Evolutionary conservation across 2,888 invertebrate species (phyloP), one percentile per base, ranked within the genome.

Genomic region (Pollenia griseotomentosa): DNA sequence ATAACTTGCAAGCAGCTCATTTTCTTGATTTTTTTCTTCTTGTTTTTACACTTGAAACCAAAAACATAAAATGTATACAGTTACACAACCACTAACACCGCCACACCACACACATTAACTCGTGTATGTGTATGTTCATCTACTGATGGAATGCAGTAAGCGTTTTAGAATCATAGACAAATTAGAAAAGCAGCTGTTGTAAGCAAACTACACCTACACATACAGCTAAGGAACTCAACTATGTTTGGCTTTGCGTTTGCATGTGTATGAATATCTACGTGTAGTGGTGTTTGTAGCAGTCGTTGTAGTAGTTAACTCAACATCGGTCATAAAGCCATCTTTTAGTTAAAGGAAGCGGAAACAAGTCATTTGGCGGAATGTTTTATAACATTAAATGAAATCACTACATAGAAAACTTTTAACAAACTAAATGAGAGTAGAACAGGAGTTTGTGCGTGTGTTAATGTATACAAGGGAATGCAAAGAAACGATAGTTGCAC

Each of bases 301-400:
- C 77, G 77, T 70, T 70, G 70, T 61, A 53, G 42, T 59, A 68
- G 63, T 74, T 65, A 55, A 83, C 79, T 68, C 51, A 78, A 74
- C 84, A 89, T 84, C 89, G 91, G 90, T 89, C 91, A 90, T 92
- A 92, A 92, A 90, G 92, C 89, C 92, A 92, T 90, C 90, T 91
- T 90, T 91, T 90, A 90, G 90, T 89, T 90, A 88, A 88, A 91
- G 92, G 92, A 91, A 92, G 89, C 92, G 92, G 92, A 92, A 92
- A 91, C 90, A 92, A 92, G 92, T 90, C 90, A 92, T 92, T 92
- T 91, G 90, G 90, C 89, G 90, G 90, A 90, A 90, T 91, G 89
- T 92, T 92, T 90, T 82, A 88, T 61, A 73, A 42, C 23, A 82
- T 75, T 44, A 55, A 59, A 77, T 71, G 11, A 40, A 79, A 71